These are phyloP conservation scores for Leptodactylus fuscus DNA, from an alignment of 2,113 vertebrate genomes.

Conservation along the genomic window DNA sequence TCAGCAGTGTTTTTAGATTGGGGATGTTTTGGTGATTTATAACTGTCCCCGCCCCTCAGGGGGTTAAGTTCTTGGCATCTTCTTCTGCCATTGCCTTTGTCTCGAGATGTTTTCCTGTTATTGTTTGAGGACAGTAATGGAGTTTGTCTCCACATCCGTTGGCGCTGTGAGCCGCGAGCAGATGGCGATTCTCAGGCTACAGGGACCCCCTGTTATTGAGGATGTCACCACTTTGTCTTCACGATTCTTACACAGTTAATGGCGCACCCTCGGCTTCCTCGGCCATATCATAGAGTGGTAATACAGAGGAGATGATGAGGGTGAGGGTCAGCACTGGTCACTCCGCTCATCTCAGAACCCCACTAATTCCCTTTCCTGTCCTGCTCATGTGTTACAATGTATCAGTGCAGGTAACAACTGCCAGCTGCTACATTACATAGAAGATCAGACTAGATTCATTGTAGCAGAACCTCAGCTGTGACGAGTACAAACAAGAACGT, in stretches of 20 bases:
- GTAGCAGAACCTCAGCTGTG: not conserved
- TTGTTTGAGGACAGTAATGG: conserved; percentile 7
- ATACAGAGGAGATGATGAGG: not conserved
- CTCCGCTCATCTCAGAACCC: not conserved
- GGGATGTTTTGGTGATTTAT: too few relatives aligned
- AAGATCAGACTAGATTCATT: not conserved
- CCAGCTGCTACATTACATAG: not conserved
- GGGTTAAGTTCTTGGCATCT: conserved; percentile 26
- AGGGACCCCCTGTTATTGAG: not conserved
- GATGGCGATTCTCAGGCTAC: not conserved
- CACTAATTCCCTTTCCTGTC: not conserved
- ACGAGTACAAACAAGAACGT: too few relatives aligned
- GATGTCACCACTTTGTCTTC: conserved; percentile 36
- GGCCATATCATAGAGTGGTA: not conserved
- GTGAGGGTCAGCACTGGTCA: not conserved
- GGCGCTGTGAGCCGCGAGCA: not conserved
- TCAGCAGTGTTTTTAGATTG: too few relatives aligned
- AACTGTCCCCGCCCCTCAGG: not conserved
- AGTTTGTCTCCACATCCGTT: not conserved
- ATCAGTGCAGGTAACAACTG: not conserved
- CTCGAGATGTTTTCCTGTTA: conserved; percentile 54
- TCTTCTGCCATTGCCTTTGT: conserved; percentile 30
- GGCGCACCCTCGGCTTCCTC: conserved; percentile 13
- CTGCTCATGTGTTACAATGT: not conserved
- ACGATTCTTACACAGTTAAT: not conserved